Evolutionary conservation across 1,140 invertebrate genomes (phyloP).

Genomic region (Ips nitidus): DNA sequence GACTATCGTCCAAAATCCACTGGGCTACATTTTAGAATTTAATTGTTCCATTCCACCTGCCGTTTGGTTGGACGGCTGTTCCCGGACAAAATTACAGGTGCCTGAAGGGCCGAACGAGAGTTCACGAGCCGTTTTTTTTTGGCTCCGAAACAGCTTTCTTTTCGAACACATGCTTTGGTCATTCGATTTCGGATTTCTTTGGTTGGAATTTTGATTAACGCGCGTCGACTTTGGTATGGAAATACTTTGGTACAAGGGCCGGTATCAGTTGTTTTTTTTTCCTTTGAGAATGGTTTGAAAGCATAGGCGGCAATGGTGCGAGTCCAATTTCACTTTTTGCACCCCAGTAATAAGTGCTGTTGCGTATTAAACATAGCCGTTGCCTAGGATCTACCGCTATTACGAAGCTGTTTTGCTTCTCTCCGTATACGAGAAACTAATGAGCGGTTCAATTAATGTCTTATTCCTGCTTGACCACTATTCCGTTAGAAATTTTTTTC

Average conservation of each 20-base stretch:
- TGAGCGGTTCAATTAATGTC: background rate
- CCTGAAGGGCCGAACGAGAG: conserved; percentile 21
- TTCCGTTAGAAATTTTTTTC: background rate
- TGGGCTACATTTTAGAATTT: conserved; percentile 25
- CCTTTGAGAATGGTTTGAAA: background rate
- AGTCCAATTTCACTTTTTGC: background rate
- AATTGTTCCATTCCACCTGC: conserved; percentile 29
- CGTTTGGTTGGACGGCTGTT: conserved; percentile 23
- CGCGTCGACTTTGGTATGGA: background rate
- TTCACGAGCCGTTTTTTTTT: conserved; percentile 17
- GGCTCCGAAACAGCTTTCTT: conserved; percentile 14
- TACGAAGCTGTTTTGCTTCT: background rate
- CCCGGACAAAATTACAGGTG: conserved; percentile 25
- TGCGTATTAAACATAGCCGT: too few relatives aligned
- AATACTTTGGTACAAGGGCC: background rate
- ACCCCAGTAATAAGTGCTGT: background rate
- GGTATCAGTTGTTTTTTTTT: background rate
- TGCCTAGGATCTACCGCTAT: background rate
- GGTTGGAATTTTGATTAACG: conserved; percentile 8
- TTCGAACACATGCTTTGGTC: conserved; percentile 10
- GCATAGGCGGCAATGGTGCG: background rate
- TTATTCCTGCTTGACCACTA: background rate
- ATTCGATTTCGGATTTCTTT: conserved; percentile 15
- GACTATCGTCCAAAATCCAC: conserved; percentile 1
- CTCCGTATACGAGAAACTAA: background rate